A percentile compares a stretch with the other conserved stretches of the same genome.
Conservation (phyloP, 1,140 invertebrate species). For the Bactericera cockerelli region DNA sequence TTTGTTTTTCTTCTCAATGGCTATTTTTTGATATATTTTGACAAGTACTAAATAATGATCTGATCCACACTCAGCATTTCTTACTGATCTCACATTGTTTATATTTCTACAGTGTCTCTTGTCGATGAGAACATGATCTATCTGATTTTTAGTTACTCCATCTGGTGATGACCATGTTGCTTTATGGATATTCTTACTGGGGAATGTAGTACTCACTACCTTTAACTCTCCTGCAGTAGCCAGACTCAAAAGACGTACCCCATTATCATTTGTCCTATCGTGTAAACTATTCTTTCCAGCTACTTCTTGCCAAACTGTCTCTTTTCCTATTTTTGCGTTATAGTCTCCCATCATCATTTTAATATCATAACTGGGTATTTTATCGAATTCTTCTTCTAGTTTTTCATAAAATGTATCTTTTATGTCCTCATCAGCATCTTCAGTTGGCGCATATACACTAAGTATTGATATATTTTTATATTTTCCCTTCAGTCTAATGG, state of each 20-base stretch:
- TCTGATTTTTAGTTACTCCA: conserved; percentile 17
- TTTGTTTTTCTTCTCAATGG: too few relatives aligned
- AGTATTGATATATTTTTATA: neutral
- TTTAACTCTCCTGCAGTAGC: neutral
- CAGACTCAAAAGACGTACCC: neutral
- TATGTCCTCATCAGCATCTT: conserved; percentile 7
- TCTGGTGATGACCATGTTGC: conserved; percentile 18
- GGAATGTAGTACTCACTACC: conserved; percentile 13
- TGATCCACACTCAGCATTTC: too few relatives aligned
- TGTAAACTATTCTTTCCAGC: conserved; percentile 10
- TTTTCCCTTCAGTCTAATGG: conserved; percentile 4
- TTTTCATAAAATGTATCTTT: conserved; percentile 13
- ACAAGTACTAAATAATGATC: too few relatives aligned
- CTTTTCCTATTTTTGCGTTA: conserved; percentile 17
- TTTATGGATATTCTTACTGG: conserved; percentile 21
- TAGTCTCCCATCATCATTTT: conserved; percentile 17
- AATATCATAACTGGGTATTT: conserved; percentile 11
- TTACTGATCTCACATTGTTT: too few relatives aligned
- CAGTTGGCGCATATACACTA: neutral
- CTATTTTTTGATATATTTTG: too few relatives aligned
- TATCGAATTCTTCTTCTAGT: too few relatives aligned
- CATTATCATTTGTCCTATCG: conserved; percentile 8
- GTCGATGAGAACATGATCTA: conserved; percentile 18
- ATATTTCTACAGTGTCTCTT: too few relatives aligned
- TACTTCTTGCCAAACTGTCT: conserved; percentile 1